These are phyloP conservation scores for Drosophila longiperda DNA, from an alignment of 2,888 invertebrate species.

Conservation along the genomic window DNA sequence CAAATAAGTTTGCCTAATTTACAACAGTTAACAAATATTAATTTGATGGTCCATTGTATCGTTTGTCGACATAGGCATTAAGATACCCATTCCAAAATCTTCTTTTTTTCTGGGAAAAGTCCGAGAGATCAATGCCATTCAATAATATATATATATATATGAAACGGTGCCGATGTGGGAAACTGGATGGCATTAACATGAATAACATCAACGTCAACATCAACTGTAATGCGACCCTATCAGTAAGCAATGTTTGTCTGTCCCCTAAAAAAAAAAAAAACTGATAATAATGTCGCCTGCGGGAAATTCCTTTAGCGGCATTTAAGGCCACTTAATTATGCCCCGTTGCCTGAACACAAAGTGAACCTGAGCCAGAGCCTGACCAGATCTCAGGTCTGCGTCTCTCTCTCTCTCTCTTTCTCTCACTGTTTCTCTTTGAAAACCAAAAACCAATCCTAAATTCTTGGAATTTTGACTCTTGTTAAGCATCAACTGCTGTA, in stretches of 20 bases:
- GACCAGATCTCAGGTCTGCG: constrained; percentile 38
- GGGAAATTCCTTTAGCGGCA: constrained; percentile 79
- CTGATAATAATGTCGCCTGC: constrained; percentile 79
- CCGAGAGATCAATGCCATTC: constrained; percentile 46
- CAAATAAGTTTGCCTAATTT: constrained; percentile 25
- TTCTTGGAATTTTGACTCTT: constrained; percentile 80
- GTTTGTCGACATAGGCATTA: constrained; percentile 62
- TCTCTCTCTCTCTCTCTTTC: not conserved
- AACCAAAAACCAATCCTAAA: constrained; percentile 75
- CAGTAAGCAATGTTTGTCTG: constrained; percentile 41
- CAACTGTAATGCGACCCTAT: constrained; percentile 46
- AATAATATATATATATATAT: constrained; percentile 27
- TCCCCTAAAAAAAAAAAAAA: constrained; percentile 38
- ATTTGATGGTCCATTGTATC: constrained; percentile 52
- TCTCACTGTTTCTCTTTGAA: constrained; percentile 2
- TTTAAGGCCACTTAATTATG: constrained; percentile 78
- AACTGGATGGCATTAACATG: constrained; percentile 30
- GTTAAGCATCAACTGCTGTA: constrained; percentile 76
- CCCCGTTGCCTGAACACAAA: constrained; percentile 36
- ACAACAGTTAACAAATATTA: constrained; percentile 33
- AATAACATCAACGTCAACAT: constrained; percentile 38
- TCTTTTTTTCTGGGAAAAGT: constrained; percentile 1
- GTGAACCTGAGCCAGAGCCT: not conserved
- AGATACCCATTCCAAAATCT: constrained; percentile 32
- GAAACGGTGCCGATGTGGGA: constrained; percentile 42